Percentiles rank a stretch among this genome's conserved stretches.
phyloP scores from a whole-genome alignment of 2,888 invertebrate species.

The Theodoxus fluviatilis region DNA sequence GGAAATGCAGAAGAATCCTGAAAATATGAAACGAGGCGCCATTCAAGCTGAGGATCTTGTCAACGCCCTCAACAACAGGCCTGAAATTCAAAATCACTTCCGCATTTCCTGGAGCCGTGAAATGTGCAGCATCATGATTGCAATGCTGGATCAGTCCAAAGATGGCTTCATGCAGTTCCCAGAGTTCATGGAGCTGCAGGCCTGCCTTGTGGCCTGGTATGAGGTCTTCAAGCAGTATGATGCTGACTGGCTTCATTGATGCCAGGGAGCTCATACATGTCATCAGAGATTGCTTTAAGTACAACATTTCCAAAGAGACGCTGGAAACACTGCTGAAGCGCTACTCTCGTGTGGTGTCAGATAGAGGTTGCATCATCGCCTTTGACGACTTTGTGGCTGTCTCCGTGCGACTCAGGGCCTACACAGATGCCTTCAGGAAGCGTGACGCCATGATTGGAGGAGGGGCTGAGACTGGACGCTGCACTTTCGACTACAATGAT shows the following conservation, averaged over 20 bases:
- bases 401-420: slow-evolving; percentile 36
- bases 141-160: slow-evolving; percentile 58
- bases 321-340: slow-evolving; percentile 53
- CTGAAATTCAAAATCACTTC: too few species aligned
- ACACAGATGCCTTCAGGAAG: slow-evolving; percentile 60
- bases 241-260: slow-evolving; percentile 51
- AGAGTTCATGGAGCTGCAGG: slow-evolving; percentile 58
- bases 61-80: slow-evolving; percentile 48
- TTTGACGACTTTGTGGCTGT: slow-evolving; percentile 52
- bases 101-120: slow-evolving; percentile 56
- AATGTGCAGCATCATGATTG: slow-evolving; percentile 56
- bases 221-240: slow-evolving; percentile 53
- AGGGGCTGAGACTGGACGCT: slow-evolving; percentile 45
- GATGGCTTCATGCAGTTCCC: slow-evolving; percentile 62
- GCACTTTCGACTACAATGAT: slow-evolving; percentile 55
- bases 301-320: slow-evolving; percentile 43
- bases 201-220: slow-evolving; percentile 58
- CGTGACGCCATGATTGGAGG: slow-evolving; percentile 47
- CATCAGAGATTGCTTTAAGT: slow-evolving; percentile 47
- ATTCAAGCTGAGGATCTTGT: slow-evolving; percentile 51
- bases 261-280: slow-evolving; percentile 49
- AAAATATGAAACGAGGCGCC: slow-evolving; percentile 40
- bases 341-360: slow-evolving; percentile 48
- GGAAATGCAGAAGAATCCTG: slow-evolving; percentile 39
- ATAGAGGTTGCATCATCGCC: slow-evolving; percentile 50